These are phyloP conservation scores for Melanophora roralis DNA, from an alignment of 2,888 invertebrate species.

Conservation along the genomic window DNA sequence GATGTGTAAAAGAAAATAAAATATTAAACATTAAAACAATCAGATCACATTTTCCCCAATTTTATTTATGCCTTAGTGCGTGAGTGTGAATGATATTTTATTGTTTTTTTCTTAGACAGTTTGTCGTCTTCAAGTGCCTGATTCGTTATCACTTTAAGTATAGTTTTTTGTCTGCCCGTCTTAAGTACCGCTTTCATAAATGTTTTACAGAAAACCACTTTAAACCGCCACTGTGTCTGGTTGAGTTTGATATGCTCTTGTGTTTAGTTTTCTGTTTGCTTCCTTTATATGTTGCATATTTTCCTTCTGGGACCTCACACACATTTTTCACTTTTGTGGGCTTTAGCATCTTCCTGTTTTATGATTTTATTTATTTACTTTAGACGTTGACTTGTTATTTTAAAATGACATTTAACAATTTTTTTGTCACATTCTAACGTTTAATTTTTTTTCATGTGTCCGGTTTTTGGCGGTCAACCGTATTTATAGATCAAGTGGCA, in stretches of 20 bases:
- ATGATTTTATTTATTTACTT: conserved; percentile 33
- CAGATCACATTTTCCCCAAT: conserved; percentile 38
- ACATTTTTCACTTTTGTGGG: background rate
- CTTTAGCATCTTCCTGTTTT: conserved; percentile 48
- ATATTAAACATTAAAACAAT: conserved; percentile 30
- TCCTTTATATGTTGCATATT: conserved; percentile 30
- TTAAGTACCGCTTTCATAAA: background rate
- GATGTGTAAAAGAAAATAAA: conserved; percentile 3
- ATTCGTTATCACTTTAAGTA: conserved; percentile 46
- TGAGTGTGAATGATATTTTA: conserved; percentile 27
- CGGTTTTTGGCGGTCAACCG: conserved; percentile 60
- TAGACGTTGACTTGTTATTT: conserved; percentile 42
- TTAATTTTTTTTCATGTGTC: conserved; percentile 38
- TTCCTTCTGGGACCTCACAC: conserved; percentile 58
- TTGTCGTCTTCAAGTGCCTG: conserved; percentile 68
- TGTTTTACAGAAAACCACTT: conserved; percentile 63
- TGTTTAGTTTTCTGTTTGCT: conserved; percentile 29
- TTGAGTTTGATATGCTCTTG: conserved; percentile 58
- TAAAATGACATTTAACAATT: conserved; percentile 60
- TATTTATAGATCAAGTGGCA: conserved; percentile 42
- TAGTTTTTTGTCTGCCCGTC: background rate
- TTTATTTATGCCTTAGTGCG: conserved; percentile 19
- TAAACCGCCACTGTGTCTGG: conserved; percentile 70
- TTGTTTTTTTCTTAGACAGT: conserved; percentile 64
- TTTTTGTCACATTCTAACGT: conserved; percentile 40